A percentile compares a stretch with the other conserved stretches of the same genome.
Conservation (phyloP, 2,888 invertebrate species). For the Teleogryllus oceanicus region DNA sequence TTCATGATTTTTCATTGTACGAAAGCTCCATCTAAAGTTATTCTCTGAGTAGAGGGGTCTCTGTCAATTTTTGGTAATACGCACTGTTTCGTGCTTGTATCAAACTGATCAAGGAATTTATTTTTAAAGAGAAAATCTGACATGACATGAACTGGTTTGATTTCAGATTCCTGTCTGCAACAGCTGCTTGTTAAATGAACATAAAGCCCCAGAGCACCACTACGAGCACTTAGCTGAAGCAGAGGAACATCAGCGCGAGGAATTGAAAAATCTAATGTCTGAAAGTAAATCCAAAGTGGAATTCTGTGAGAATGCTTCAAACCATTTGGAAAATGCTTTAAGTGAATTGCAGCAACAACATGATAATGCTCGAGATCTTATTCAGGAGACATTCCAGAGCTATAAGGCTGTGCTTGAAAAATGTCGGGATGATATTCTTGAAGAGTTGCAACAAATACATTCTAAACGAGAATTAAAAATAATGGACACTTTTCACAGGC, state of each 20-base stretch:
- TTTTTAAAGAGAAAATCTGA: too few relatives aligned
- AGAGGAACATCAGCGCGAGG: constrained; percentile 72
- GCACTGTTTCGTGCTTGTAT: too few relatives aligned
- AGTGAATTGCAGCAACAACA: constrained; percentile 83
- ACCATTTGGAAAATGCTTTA: constrained; percentile 71
- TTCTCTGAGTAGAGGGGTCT: too few relatives aligned
- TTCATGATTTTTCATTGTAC: too few relatives aligned
- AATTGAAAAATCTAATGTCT: constrained; percentile 67
- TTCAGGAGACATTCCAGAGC: constrained; percentile 73
- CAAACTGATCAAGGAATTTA: too few relatives aligned
- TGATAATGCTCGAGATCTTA: constrained; percentile 77
- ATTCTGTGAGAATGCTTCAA: constrained; percentile 71
- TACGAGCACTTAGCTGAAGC: constrained; percentile 79
- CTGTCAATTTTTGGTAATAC: too few relatives aligned
- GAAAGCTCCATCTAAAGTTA: too few relatives aligned
- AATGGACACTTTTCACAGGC: constrained; percentile 78
- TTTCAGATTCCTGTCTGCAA: constrained; percentile 76
- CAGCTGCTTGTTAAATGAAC: constrained; percentile 79
- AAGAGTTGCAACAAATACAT: constrained; percentile 72
- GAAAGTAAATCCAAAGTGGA: constrained; percentile 74
- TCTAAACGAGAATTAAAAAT: constrained; percentile 81
- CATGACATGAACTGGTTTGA: neutral
- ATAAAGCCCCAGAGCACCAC: constrained; percentile 76
- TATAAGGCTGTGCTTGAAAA: constrained; percentile 79
- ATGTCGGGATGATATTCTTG: constrained; percentile 70